Conservation (phyloP, 2,888 invertebrate genomes). For the Pogonocherus hispidulus region DNA sequence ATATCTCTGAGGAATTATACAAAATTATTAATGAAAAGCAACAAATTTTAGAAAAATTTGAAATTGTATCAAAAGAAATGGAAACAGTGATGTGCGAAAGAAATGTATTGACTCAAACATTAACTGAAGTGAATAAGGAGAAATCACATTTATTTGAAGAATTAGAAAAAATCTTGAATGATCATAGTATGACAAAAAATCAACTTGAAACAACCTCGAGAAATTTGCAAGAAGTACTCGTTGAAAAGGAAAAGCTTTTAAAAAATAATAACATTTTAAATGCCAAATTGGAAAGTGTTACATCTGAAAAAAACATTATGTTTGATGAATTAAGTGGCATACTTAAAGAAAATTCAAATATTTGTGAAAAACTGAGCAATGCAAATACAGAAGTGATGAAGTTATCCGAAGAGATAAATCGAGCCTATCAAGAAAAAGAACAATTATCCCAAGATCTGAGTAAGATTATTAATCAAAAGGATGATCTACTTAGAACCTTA, state of each 20-base stretch:
- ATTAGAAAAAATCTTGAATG: neutral
- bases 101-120: conserved; percentile 29
- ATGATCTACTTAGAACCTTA: neutral
- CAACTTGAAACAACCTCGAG: neutral
- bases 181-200: neutral
- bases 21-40: conserved; percentile 1
- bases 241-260: neutral
- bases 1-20: neutral
- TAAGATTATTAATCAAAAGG: neutral
- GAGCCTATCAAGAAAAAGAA: neutral
- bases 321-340: neutral
- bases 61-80: conserved; percentile 7
- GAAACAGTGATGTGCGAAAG: conserved; percentile 22
- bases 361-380: conserved; percentile 10
- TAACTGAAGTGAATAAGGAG: conserved; percentile 8
- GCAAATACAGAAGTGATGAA: conserved; percentile 9
- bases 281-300: conserved; percentile 35
- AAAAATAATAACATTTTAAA: conserved; percentile 32
- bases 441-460: neutral
- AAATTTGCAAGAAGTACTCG: neutral
- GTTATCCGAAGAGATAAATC: neutral
- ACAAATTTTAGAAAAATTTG: conserved; percentile 1
- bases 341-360: conserved; percentile 16
- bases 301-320: conserved; percentile 11
- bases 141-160: neutral